A percentile compares a stretch with the other conserved stretches of the same genome.
These are phyloP conservation scores for Proisotoma minuta DNA, from an alignment of 2,888 invertebrate species.

Conservation along the genomic window DNA sequence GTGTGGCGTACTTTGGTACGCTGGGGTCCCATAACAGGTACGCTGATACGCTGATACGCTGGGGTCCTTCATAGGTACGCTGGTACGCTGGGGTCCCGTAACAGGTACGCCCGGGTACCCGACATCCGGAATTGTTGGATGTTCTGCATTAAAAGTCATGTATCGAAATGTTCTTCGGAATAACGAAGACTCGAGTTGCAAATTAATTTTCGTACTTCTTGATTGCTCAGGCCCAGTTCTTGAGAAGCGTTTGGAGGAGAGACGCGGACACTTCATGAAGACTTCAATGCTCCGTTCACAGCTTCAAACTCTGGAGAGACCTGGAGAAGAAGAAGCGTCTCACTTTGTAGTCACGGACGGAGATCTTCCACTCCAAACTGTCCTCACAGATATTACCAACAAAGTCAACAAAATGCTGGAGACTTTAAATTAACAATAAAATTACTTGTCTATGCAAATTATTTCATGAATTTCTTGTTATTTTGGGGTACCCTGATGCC, in stretches of 20 bases:
- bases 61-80: no score
- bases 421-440: no score
- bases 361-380: constrained; percentile 8
- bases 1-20: no score
- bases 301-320: constrained; percentile 27
- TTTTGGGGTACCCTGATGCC: no score
- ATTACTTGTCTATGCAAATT: no score
- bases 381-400: no score
- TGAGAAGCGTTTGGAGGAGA: constrained; percentile 17
- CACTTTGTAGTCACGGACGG: constrained; percentile 22
- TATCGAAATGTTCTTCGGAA: constrained; percentile 28
- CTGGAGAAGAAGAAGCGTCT: constrained; percentile 1
- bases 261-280: constrained; percentile 38
- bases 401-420: no score
- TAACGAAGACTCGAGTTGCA: not conserved
- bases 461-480: no score
- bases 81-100: not conserved
- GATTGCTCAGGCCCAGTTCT: constrained; percentile 28
- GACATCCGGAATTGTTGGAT: constrained; percentile 21
- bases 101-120: not conserved
- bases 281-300: constrained; percentile 29
- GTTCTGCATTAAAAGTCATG: constrained; percentile 28
- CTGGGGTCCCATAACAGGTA: no score
- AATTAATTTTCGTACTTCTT: constrained; percentile 23
- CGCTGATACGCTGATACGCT: no score